A percentile compares a stretch with the other conserved stretches of the same genome.
These are phyloP conservation scores for Caenorhabditis tropicalis DNA, from an alignment of 1,140 invertebrate species.

Conservation along the genomic window DNA sequence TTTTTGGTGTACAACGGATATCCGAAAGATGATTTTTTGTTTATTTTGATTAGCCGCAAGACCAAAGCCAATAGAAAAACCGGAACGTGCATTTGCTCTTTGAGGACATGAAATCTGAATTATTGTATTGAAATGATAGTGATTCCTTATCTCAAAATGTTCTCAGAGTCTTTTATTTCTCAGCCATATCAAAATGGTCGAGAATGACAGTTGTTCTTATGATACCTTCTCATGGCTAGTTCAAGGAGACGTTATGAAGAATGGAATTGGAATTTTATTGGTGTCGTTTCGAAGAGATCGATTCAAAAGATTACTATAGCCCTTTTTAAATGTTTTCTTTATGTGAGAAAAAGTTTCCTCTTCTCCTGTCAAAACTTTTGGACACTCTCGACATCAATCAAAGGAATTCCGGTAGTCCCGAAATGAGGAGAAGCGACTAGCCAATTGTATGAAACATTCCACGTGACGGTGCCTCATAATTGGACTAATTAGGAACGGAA, in stretches of 20 bases:
- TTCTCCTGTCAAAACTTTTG: constrained; percentile 2
- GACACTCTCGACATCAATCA: constrained; percentile 37
- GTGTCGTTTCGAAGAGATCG: constrained; percentile 24
- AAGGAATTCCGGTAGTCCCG: constrained; percentile 24
- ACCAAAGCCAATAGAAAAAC: constrained; percentile 30
- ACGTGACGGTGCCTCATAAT: constrained; percentile 26
- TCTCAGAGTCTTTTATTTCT: neutral
- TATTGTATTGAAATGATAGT: neutral
- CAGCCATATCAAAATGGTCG: neutral
- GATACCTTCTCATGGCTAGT: constrained; percentile 28
- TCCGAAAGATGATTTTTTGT: constrained; percentile 17
- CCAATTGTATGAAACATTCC: constrained; percentile 21
- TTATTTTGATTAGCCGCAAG: constrained; percentile 33
- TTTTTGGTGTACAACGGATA: constrained; percentile 7
- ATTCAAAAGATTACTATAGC: constrained; percentile 25
- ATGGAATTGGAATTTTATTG: constrained; percentile 41
- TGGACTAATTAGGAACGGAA: neutral
- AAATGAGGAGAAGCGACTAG: neutral
- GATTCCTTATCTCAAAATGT: too few species aligned
- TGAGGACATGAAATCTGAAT: constrained; percentile 4
- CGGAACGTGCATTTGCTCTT: neutral
- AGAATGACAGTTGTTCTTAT: constrained; percentile 26
- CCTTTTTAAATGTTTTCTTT: constrained; percentile 27
- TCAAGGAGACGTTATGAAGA: constrained; percentile 34
- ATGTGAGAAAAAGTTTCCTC: constrained; percentile 40